Base-by-base conservation (phyloP, 2,888 invertebrate species). In the Torymus tubicola region DNA sequence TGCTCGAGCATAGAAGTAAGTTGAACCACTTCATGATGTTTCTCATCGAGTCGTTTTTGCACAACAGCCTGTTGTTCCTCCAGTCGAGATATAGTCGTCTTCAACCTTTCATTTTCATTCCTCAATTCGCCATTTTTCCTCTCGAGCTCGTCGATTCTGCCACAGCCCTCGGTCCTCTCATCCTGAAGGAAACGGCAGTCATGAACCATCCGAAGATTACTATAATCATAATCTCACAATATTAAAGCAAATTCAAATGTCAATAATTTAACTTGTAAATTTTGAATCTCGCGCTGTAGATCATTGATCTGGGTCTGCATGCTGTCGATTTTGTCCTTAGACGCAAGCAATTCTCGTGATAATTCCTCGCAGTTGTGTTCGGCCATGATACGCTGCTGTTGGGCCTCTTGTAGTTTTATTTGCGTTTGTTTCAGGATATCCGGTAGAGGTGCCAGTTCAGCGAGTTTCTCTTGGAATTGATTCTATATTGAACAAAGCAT, bases 391-490 rank as follows among this genome's bases (percentile, higher is more conserved):
- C 94, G 94, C 87, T 94, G 91, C 84, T 95, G 94, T 85, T 95
- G 94, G 0, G 94, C 93, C 86, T 95, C 95, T 86, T 94, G 94
- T 68, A 95, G 88, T 84, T 94, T 93, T 84, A 93, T 86, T 87
- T 95, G 95, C 0, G 94, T 94, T 53, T 94, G 93, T 86, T 94
- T 94, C 83, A 95, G 88, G 50, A 95, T 92, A 82, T 95, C 95
- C 0, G 95, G 95, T 42, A 95, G 91, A 0, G 95, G 95, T 0
- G 94, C 93, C 68, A 95, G 89, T 88, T 95, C 95, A 79, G 94
- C 93, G 24, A 95, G 90, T 88, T 95, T 95, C 86, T 95, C 95
- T 92, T 95, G 95, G 90, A 95, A 95, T 88, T 95, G 93, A 85
- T 91, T 92, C 92, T 91, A 42, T 91, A 42, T 42, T 2, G 11